Percentiles rank a stretch among this genome's conserved stretches.
Conservation (phyloP, 2,113 vertebrate genomes). For the Chamaea fasciata region DNA sequence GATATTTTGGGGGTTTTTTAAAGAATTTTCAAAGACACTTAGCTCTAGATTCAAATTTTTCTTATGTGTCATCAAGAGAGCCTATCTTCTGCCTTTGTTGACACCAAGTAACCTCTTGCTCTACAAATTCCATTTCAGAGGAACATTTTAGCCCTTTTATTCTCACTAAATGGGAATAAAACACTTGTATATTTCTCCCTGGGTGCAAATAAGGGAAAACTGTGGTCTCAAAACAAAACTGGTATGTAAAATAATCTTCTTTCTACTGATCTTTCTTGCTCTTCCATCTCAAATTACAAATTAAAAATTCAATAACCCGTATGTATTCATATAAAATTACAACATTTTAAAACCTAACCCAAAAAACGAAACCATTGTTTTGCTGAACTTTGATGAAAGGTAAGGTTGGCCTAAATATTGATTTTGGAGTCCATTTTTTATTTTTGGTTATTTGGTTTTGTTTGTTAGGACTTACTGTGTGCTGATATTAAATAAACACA, state of each 20-base stretch:
- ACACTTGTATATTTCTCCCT: constrained; percentile 20
- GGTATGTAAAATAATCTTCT: constrained; percentile 1
- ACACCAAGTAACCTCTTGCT: background rate
- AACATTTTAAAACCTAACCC: background rate
- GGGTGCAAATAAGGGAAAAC: background rate
- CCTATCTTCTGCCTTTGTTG: background rate
- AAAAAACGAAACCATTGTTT: background rate
- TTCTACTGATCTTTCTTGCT: constrained; percentile 6
- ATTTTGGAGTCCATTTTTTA: background rate
- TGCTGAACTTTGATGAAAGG: background rate
- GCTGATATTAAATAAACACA: background rate
- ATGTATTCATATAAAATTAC: background rate
- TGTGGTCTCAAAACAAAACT: constrained; percentile 38
- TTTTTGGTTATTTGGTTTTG: background rate
- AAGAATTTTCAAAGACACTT: background rate
- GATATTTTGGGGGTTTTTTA: background rate
- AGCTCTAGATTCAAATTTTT: background rate
- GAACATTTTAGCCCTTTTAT: background rate
- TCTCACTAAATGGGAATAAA: background rate
- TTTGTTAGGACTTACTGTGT: background rate
- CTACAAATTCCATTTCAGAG: background rate
- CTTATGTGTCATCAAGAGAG: background rate
- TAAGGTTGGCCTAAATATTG: background rate
- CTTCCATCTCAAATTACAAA: constrained; percentile 23
- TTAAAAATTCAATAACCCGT: constrained; percentile 6